Evolutionary conservation across 2,888 invertebrate genomes (phyloP), one percentile per base, ranked within the genome.

Genomic region (Metopia argyrocephala): DNA sequence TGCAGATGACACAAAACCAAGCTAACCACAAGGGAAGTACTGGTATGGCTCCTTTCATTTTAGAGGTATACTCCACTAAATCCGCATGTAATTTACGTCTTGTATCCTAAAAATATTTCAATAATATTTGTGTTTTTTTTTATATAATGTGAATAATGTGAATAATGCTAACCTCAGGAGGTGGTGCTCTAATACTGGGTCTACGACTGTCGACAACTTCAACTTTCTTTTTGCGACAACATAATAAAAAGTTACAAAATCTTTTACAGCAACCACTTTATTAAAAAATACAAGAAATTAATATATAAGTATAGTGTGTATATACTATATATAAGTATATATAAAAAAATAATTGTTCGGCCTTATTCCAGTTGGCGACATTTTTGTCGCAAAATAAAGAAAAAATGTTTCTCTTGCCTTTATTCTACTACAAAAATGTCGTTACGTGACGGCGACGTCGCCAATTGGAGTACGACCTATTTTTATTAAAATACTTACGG

Each of bases 11-110:
- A 88, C 97, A 98, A 88, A 96, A 93, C 93, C 96, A 95, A 6
- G 98, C 98, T 66, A 97, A 91, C 65, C 94, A 94, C 7, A 96
- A 91, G 0, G 98, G 98, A 87, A 98, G 92, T 82, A 97, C 95
- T 0, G 98, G 98, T 84, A 98, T 96, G 31, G 97, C 97, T 25
- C 95, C 96, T 84, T 96, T 95, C 94, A 98, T 97, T 87, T 95
- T 93, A 1, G 97, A 97, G 79, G 93, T 93, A 88, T 95, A 95
- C 86, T 96, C 96, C 20, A 96, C 94, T 81, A 96, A 91, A 25
- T 94, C 93, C 0, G 93, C 91, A 86, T 96, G 96, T 83, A 96
- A 91, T 88, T 96, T 96, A 69, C 94, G 93, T 83, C 93, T 93
- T 0, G 92, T 93, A 84, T 96, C 96, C 95, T 96, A 90, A 0